Conservation (phyloP, 2,113 vertebrate genomes). For the Alaudala cheleensis region DNA sequence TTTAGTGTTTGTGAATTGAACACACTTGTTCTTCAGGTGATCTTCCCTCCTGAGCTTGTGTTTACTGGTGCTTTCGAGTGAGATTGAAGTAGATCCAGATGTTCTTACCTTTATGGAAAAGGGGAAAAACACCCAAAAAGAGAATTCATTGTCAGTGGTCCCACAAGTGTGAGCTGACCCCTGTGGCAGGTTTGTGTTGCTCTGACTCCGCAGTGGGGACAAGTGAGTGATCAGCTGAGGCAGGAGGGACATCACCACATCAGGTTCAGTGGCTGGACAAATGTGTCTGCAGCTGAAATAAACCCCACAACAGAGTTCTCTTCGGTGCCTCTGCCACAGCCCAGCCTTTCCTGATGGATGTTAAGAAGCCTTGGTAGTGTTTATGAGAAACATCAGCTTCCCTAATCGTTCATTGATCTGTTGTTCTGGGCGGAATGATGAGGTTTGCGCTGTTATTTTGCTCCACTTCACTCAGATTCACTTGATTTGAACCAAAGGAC, state of each 20-base stretch:
- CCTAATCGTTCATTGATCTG: constrained; percentile 56
- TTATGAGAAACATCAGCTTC: constrained; percentile 34
- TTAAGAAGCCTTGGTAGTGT: background rate
- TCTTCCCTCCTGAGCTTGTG: accelerated
- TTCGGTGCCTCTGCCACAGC: background rate
- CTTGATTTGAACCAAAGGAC: background rate
- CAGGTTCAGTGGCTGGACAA: background rate
- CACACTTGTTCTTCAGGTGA: background rate
- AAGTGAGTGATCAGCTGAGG: background rate
- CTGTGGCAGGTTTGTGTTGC: background rate
- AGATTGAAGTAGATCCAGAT: background rate
- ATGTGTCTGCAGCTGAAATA: background rate
- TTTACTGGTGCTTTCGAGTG: background rate
- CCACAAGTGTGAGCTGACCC: background rate
- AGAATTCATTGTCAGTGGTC: background rate
- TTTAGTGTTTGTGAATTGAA: background rate
- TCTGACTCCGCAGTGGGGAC: accelerated
- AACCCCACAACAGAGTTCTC: background rate
- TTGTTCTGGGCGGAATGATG: constrained; percentile 24
- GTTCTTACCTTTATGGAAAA: background rate
- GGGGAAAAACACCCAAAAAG: background rate
- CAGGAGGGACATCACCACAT: background rate
- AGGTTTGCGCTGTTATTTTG: background rate
- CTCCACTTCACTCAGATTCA: background rate
- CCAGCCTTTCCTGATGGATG: background rate